phyloP scores from a whole-genome alignment of 2,797 vertebrate genomes.

The Spinibarbus caldwelli region DNA sequence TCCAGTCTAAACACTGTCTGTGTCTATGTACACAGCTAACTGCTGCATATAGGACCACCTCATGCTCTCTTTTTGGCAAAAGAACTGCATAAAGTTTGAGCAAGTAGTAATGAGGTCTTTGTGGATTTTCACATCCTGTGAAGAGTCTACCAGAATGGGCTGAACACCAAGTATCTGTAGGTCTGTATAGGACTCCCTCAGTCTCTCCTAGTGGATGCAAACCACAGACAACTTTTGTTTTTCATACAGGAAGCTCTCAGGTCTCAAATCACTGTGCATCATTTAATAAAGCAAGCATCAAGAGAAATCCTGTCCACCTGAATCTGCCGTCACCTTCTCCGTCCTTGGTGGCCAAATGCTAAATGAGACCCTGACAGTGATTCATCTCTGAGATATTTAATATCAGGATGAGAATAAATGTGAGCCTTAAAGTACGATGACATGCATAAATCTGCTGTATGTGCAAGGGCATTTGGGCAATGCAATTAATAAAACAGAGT shows the following conservation, averaged over 20 bases:
- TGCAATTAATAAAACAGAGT: neutral
- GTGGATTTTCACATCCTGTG: conserved; percentile 56
- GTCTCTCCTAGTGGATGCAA: conserved; percentile 12
- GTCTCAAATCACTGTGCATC: conserved; percentile 51
- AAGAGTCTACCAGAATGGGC: conserved; percentile 57
- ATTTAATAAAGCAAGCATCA: conserved; percentile 37
- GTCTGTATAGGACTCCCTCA: conserved; percentile 53
- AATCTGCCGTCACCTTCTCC: conserved; percentile 24
- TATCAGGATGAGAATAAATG: conserved; percentile 43
- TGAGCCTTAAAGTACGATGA: neutral
- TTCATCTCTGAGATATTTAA: conserved; percentile 39
- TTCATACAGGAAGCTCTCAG: conserved; percentile 41
- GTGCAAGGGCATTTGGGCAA: conserved; percentile 5
- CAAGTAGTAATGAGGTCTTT: conserved; percentile 50
- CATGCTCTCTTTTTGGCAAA: conserved; percentile 40
- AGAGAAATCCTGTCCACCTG: conserved; percentile 41
- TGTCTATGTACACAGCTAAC: conserved; percentile 16
- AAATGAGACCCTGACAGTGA: conserved; percentile 12
- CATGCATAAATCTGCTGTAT: conserved; percentile 26
- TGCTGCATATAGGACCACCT: conserved; percentile 10
- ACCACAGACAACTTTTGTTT: conserved; percentile 10
- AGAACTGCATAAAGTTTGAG: conserved; percentile 18
- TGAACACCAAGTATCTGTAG: conserved; percentile 65
- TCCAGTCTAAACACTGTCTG: conserved; percentile 13
- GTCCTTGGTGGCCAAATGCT: conserved; percentile 19